Evolutionary conservation across 2,113 vertebrate genomes (phyloP), one percentile per base, ranked within the genome.

Genomic region (Callipepla squamata): DNA sequence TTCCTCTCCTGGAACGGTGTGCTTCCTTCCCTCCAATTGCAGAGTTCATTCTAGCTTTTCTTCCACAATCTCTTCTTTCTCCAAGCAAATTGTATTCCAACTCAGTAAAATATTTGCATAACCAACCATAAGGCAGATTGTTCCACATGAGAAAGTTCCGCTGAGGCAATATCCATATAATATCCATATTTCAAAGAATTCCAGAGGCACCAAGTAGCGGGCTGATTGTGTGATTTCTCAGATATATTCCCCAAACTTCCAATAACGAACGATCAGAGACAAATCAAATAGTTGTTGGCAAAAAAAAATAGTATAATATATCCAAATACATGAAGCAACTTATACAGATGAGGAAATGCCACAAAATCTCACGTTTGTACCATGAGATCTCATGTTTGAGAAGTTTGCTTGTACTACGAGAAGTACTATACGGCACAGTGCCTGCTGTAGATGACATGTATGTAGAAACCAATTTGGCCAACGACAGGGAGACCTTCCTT

Each of bases 51-150:
- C 0, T 1, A 84, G 32, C 34, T 80, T 87, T 92, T 59, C 34
- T 66, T 58, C 42, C 21, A 6, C 30, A 80, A 81, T 15, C 30
- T 32, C 53, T 32, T 13, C 20, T n/a, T 85, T 82, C 90, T 47
- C 77, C 42, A 40, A 78, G 45, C 53, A 83, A 95, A 82, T 6
- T 82, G 61, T 91, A 94, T 79, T 80, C 93, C 88, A 90, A 28
- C 38, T 44, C 38, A n/a, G 59, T 34, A 87, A 70, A 74, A 19
- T 22, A 80, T 23, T 20, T 82, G 28, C 77, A 80, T 16, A 59
- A 72, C 73, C 66, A 89, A 32, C n/a, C 20, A 40, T 2, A 76
- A 0, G 1, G 14, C 67, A 95, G 50, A 80, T 50, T 38, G 82
- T 66, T 92, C 81, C 89, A 73, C 7, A 51, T 55, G 22, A 58